Evolutionary conservation across 2,797 vertebrate species (phyloP), one percentile per base, ranked within the genome.

Genomic region (Lophotriccus pileatus): DNA sequence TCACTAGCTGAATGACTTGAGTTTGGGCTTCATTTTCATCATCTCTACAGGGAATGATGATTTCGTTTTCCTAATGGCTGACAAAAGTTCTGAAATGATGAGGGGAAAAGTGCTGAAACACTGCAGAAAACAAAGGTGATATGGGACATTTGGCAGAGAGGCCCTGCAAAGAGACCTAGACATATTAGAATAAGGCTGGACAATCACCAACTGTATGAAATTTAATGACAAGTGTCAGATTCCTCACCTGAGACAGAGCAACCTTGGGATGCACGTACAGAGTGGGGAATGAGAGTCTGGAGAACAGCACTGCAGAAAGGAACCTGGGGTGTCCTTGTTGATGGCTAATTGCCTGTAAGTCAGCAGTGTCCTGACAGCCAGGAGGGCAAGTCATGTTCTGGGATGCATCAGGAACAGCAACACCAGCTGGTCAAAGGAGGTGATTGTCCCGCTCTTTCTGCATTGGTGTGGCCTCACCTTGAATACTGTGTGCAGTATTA

Each of bases 311-410:
- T 6, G 2, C 11, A 46, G 25, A 47, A 36, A 49, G 12, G 34
- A 17, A 1, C 10, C 3, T 30, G 11, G 3, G 2, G 39, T 3
- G 32, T 56, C 12, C 32, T 58, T 27, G 15, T n/a, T 0, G 0
- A 7, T 37, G 36, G 5, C 43, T 20, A 56, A 3, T 4, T 43
- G 4, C n/a, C 16, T 13, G 0, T 50, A 67, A 64, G 5, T 10
- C 60, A 43, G 39, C 30, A 64, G 50, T 27, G 49, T 41, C 49
- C 66, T 63, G 41, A 43, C 22, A 56, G 49, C 43, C 74, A 41
- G 49, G 9, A 55, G 14, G 30, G 21, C 7, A 30, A 49, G 0
- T 0, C 0, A 0, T 32, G 21, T 63, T 30, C 64, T 69, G 47
- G 20, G 47, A 16, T 2, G 12, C 46, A 60, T 30, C 39, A 60